These are phyloP conservation scores for Coptotermes formosanus DNA, from an alignment of 1,140 invertebrate genomes.

Conservation along the genomic window DNA sequence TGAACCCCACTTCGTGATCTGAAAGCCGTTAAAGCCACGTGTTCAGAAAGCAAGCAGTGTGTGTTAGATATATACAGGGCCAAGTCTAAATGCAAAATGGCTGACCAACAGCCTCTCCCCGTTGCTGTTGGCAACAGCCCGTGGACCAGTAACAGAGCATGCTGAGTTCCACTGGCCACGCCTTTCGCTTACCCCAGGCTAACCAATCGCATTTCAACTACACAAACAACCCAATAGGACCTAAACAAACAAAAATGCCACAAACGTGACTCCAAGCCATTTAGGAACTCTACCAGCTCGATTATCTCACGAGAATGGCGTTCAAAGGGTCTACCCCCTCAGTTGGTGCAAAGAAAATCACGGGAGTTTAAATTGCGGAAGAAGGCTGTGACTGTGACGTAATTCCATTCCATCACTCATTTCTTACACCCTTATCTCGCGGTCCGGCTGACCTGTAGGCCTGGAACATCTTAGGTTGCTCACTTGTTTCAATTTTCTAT, in stretches of 20 bases:
- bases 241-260: conserved; percentile 9
- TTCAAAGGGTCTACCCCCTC: too few relatives aligned
- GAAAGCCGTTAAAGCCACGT: not conserved
- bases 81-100: conserved; percentile 11
- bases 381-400: too few relatives aligned
- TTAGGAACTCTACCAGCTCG: not conserved
- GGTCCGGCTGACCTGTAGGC: too few relatives aligned
- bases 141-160: not conserved
- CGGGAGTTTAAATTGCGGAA: too few relatives aligned
- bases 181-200: not conserved
- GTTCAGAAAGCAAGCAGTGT: not conserved
- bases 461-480: too few relatives aligned
- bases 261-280: not conserved
- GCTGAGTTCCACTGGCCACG: not conserved
- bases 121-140: not conserved
- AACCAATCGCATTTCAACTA: not conserved
- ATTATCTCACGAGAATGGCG: not conserved
- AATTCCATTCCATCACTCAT: too few relatives aligned
- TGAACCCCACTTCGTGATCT: too few relatives aligned
- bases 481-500: too few relatives aligned
- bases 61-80: not conserved
- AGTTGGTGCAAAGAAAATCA: too few relatives aligned
- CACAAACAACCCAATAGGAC: conserved; percentile 15
- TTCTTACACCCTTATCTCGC: too few relatives aligned
- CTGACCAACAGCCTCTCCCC: not conserved